These are phyloP conservation scores for Phaetusa simplex DNA, from an alignment of 2,113 vertebrate species.

Conservation along the genomic window DNA sequence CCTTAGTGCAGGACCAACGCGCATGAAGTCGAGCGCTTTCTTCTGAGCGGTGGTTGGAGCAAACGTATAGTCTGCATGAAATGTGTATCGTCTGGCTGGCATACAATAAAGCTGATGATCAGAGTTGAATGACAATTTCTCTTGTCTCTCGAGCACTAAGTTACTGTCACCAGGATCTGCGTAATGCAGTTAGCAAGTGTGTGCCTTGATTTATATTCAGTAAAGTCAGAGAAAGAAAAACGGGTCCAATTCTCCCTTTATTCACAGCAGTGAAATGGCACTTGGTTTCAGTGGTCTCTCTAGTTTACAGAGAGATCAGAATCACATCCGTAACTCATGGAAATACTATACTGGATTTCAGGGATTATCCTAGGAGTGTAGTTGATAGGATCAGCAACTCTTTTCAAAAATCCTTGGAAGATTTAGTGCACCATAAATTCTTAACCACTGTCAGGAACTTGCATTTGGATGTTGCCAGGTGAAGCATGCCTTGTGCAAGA, in stretches of 20 bases:
- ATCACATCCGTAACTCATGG: neutral
- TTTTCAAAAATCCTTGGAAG: neutral
- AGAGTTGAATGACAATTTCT: conserved; percentile 7
- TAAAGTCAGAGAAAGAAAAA: conserved; percentile 15
- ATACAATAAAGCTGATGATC: conserved; percentile 65
- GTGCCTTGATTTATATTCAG: conserved; percentile 31
- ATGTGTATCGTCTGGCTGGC: conserved; percentile 44
- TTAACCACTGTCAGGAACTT: neutral
- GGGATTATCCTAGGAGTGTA: neutral
- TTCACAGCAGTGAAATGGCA: neutral
- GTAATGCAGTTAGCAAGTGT: neutral
- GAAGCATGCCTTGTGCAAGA: neutral
- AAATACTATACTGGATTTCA: neutral
- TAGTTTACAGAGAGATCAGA: neutral
- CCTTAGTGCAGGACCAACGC: neutral
- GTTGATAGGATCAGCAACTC: neutral
- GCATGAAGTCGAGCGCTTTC: neutral
- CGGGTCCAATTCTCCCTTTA: neutral
- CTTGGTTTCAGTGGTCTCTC: neutral
- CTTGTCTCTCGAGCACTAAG: neutral
- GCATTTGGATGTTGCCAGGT: neutral
- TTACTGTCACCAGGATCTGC: neutral
- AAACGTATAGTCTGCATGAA: conserved; percentile 68
- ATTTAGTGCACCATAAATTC: neutral
- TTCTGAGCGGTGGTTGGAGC: neutral